Evolutionary conservation across 2,113 vertebrate species (phyloP), one percentile per base, ranked within the genome.

Genomic region (Pavo muticus): DNA sequence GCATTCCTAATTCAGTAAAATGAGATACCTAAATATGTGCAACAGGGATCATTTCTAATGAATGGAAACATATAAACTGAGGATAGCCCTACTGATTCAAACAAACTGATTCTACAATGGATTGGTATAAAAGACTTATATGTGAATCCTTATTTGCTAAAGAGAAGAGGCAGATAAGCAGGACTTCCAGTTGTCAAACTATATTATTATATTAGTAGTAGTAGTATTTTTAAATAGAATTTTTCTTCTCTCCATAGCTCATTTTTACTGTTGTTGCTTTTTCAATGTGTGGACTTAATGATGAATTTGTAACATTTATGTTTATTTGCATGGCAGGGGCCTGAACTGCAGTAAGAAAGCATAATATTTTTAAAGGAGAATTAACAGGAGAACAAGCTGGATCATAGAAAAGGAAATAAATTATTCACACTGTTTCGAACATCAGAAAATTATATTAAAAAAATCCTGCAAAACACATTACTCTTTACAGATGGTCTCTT

Each of bases 391-490:
- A 69, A 91, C 50, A 71, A 91, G 54, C 21, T 82, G 40, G 39
- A n/a, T 61, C 71, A 76, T 9, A 93, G 35, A 45, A 47, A 78
- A 86, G 24, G 30, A 81, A 74, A 84, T 72, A 3, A 76, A 14
- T 50, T 70, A 25, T 83, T 96, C 60, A 75, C 83, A 48, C 5
- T 30, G 21, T 40, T 59, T 86, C 42, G 78, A 73, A 90, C 85
- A 86, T 81, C 64, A 92, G 67, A 94, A 94, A 92, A 87, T 76
- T 25, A 82, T 63, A 81, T 59, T 77, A 37, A 50, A 82, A 90
- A 50, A 75, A 14, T 14, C 35, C 25, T 56, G 23, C 37, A 4
- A 4, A 82, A 30, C 3, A 13, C 20, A 25, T 90, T 70, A 25
- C 11, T 67, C 15, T 59, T n/a, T 78, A 76, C 20, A 63, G 73